Base-by-base conservation (phyloP, 2,888 invertebrate genomes). In the Marasmarcha lunaedactyla region DNA sequence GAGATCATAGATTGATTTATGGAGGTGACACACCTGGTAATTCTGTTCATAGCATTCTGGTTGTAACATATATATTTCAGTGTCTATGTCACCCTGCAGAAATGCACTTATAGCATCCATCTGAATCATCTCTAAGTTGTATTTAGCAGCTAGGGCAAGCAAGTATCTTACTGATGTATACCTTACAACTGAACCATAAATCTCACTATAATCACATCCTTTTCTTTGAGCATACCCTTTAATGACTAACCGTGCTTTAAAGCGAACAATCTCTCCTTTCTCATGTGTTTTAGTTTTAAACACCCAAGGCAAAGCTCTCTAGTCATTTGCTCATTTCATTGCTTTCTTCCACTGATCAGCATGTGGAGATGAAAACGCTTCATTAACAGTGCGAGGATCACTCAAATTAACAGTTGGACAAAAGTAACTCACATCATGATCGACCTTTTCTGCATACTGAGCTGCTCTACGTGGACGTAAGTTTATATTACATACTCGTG, bases 1-100 rank as follows among this genome's bases (percentile, higher is more conserved):
- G 0, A 53, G 44, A 12, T 44, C 44, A 40, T 47, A 47, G 2
- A 50, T 39, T 5, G 48, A 50, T 46, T 51, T 51, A 36, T 46
- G 41, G 20, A 53, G 11, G 1, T 3, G 0, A 40, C 50, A 54
- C 36, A 46, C 54, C 44, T 48, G 48, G 36, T 9, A 3, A 2
- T 39, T 11, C 14, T 43, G 37, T 35, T 41, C 35, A 1, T 34
- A 42, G 1, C 20, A 27, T 33, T 44, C 45, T 37, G 51, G 50
- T 20, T 54, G 51, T 37, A 6, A 11, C 49, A 53, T 53, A n/a
- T n/a, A n/a, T n/a, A n/a, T n/a, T n/a, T n/a, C n/a, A n/a, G n/a
- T n/a, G n/a, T n/a, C n/a, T n/a, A 52, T 49, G 5, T 52, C 40
- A 11, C 50, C 55, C 15, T 50, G 50, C 13, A 55, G 46, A 37